Evolutionary conservation across 2,888 invertebrate genomes (phyloP).

Genomic region (Standfussiana lucernea): DNA sequence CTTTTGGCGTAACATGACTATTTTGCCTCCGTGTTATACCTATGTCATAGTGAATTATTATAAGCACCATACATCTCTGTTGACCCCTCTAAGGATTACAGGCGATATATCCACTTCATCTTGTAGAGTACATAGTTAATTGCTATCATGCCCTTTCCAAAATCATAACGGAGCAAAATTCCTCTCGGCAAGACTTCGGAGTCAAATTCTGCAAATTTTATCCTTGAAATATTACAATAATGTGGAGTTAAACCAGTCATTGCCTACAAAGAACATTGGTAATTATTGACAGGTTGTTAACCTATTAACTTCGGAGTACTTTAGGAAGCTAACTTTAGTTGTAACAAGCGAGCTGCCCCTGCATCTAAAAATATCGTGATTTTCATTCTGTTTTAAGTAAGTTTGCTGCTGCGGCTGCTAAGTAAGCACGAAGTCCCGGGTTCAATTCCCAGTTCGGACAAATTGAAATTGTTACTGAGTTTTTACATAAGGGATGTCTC

Average conservation of each 20-base stretch:
- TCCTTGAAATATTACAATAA: slow-evolving; percentile 24
- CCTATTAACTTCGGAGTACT: slow-evolving; percentile 3
- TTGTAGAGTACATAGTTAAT: slow-evolving; percentile 27
- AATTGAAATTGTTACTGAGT: not conserved
- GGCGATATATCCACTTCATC: not conserved
- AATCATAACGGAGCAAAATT: slow-evolving; percentile 35
- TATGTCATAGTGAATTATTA: slow-evolving; percentile 15
- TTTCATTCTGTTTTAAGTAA: not conserved
- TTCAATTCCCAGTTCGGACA: not conserved
- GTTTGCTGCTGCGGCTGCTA: not conserved
- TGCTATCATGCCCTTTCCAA: slow-evolving; percentile 46
- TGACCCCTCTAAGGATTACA: not conserved
- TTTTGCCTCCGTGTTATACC: not conserved
- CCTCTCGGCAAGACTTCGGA: slow-evolving; percentile 1
- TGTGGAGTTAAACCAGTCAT: not conserved
- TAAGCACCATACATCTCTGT: not conserved
- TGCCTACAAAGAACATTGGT: not conserved
- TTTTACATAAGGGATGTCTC: not conserved
- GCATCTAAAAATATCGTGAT: not conserved
- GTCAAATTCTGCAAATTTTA: slow-evolving; percentile 34
- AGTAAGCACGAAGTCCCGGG: not conserved
- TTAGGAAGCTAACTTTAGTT: too few relatives aligned
- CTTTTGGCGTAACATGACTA: slow-evolving; percentile 4
- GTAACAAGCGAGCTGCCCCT: not conserved
- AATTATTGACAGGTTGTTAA: slow-evolving; percentile 11